Conservation (phyloP, 2,113 vertebrate genomes). For the Tyrannus savana region DNA sequence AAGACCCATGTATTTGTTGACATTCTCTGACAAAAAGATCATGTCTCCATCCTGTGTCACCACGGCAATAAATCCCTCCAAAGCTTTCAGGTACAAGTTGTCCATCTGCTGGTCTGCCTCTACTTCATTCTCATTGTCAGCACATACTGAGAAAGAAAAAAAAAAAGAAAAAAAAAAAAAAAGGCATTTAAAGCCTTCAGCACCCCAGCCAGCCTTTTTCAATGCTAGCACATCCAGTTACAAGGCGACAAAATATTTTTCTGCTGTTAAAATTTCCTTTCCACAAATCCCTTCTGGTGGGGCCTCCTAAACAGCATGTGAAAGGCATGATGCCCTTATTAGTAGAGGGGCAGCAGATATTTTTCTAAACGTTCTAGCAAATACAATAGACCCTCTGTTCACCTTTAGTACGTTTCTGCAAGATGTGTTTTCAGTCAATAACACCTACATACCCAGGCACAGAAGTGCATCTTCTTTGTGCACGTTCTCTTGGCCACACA, state of each 20-base stretch:
- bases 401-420: background rate
- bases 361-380: background rate
- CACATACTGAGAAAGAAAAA: slow-evolving; percentile 70
- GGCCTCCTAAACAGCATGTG: background rate
- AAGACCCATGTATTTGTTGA: slow-evolving; percentile 93
- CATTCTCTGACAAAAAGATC: slow-evolving; percentile 92
- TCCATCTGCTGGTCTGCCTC: slow-evolving; percentile 77
- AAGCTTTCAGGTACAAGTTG: slow-evolving; percentile 83
- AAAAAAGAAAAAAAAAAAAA: background rate
- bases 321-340: background rate
- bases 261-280: background rate
- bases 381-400: background rate
- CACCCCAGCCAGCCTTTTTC: background rate
- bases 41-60: slow-evolving; percentile 92
- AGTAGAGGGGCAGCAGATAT: background rate
- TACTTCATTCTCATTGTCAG: slow-evolving; percentile 69
- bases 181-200: background rate
- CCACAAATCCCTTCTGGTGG: background rate
- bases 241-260: background rate
- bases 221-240: background rate
- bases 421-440: fast-evolving
- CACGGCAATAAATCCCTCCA: slow-evolving; percentile 93
- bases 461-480: background rate
- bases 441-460: background rate
- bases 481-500: fast-evolving